These are phyloP conservation scores for Jacana jacana DNA, from an alignment of 2,113 vertebrate genomes.

Conservation along the genomic window DNA sequence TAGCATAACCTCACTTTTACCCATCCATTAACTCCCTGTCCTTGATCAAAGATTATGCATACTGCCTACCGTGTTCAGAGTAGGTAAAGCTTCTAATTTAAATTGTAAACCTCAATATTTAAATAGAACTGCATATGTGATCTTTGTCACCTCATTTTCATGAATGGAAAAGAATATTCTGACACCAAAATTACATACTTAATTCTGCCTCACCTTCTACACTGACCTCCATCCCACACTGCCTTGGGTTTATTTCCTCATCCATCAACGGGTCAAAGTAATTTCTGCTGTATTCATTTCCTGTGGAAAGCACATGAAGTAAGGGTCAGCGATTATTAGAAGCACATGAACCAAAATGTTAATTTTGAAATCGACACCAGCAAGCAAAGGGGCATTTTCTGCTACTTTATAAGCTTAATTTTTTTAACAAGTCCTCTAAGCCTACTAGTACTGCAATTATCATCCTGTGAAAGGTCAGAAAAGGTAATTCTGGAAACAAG, in stretches of 20 bases:
- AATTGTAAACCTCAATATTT: slow-evolving; percentile 74
- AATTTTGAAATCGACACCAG: slow-evolving; percentile 95
- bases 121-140: slow-evolving; percentile 73
- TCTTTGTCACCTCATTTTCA: slow-evolving; percentile 90
- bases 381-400: slow-evolving; percentile 78
- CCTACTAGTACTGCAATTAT: slow-evolving; percentile 92
- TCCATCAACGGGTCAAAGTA: slow-evolving; percentile 93
- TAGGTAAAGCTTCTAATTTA: slow-evolving; percentile 67
- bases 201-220: slow-evolving; percentile 95
- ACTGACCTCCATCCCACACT: slow-evolving; percentile 85
- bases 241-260: slow-evolving; percentile 92
- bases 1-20: not conserved
- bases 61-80: slow-evolving; percentile 1
- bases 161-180: slow-evolving; percentile 95
- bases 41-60: slow-evolving; percentile 67
- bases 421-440: slow-evolving; percentile 80
- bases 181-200: slow-evolving; percentile 95
- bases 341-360: slow-evolving; percentile 99
- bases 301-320: slow-evolving; percentile 90
- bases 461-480: slow-evolving; percentile 91
- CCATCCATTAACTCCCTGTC: slow-evolving; percentile 42
- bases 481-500: slow-evolving; percentile 93
- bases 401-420: slow-evolving; percentile 86
- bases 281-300: slow-evolving; percentile 93
- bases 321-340: slow-evolving; percentile 98